A percentile compares a stretch with the other conserved stretches of the same genome.
These are phyloP conservation scores for Coreius guichenoti DNA, from an alignment of 2,797 vertebrate species.

Conservation along the genomic window DNA sequence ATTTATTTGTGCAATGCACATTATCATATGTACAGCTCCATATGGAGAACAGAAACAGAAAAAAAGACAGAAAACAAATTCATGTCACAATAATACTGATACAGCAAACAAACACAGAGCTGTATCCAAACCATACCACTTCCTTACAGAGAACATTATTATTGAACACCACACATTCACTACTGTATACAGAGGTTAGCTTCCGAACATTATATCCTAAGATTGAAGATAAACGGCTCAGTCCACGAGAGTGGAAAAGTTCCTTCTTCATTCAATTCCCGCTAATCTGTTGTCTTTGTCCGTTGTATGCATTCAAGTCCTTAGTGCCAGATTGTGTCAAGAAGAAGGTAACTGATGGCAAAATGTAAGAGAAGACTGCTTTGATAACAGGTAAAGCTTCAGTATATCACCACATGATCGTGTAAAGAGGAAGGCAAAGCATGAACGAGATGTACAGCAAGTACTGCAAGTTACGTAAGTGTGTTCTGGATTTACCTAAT, in stretches of 20 bases:
- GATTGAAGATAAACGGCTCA: conserved; percentile 53
- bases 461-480: conserved; percentile 50
- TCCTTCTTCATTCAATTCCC: background rate
- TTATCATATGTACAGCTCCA: conserved; percentile 87
- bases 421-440: conserved; percentile 31
- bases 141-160: conserved; percentile 75
- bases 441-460: conserved; percentile 29
- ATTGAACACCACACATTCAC: conserved; percentile 89
- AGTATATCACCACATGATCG: conserved; percentile 11
- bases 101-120: conserved; percentile 91
- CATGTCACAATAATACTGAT: conserved; percentile 89
- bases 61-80: conserved; percentile 81
- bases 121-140: conserved; percentile 83
- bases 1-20: conserved; percentile 88
- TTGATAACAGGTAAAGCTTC: conserved; percentile 35
- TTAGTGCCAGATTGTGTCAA: conserved; percentile 4
- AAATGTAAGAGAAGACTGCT: conserved; percentile 15
- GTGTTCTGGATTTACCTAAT: conserved; percentile 46
- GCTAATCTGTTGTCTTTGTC: conserved; percentile 1
- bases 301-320: conserved; percentile 18
- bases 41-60: conserved; percentile 79
- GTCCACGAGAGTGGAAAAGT: conserved; percentile 29
- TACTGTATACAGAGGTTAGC: conserved; percentile 84
- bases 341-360: background rate
- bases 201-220: conserved; percentile 73